phyloP scores from a whole-genome alignment of 2,888 invertebrate genomes.

The Oscheius sp. region DNA sequence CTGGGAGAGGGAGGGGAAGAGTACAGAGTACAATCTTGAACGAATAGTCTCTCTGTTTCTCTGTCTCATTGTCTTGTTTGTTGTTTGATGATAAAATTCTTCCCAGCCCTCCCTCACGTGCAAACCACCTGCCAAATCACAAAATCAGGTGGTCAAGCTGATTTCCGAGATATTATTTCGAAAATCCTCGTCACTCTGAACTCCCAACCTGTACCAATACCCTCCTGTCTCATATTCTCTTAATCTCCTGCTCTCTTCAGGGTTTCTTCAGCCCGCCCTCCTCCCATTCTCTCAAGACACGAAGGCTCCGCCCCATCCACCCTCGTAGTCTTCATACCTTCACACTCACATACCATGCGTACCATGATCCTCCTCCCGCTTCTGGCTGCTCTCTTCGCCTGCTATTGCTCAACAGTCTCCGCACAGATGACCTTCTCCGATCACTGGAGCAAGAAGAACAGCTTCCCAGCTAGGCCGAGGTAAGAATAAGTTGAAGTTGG shows the following conservation, averaged over 20 bases:
- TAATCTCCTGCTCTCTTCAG: not conserved
- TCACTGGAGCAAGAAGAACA: constrained; percentile 54
- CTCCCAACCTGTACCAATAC: not conserved
- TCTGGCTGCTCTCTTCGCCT: constrained; percentile 37
- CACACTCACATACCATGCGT: constrained; percentile 22
- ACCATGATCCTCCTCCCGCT: constrained; percentile 30
- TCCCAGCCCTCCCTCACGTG: too few species aligned
- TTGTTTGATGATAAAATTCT: not conserved
- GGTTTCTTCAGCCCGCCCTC: constrained; percentile 24
- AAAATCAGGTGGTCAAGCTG: too few species aligned
- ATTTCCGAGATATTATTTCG: too few species aligned
- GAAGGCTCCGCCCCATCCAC: not conserved
- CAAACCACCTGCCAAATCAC: too few species aligned
- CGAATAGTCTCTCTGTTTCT: constrained; percentile 7
- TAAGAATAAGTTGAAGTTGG: not conserved
- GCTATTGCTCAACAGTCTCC: constrained; percentile 34
- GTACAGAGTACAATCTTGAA: not conserved
- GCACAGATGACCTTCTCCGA: constrained; percentile 59
- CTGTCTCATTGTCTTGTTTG: not conserved
- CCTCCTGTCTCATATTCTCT: constrained; percentile 1
- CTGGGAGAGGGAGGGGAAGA: too few species aligned
- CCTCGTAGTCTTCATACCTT: not conserved
- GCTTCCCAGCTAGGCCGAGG: constrained; percentile 13
- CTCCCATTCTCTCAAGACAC: constrained; percentile 1
- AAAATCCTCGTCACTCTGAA: constrained; percentile 3